A percentile compares a stretch with the other conserved stretches of the same genome.
Conservation (phyloP, 2,113 vertebrate species). For the Cryptomyrus ogoouensis region DNA sequence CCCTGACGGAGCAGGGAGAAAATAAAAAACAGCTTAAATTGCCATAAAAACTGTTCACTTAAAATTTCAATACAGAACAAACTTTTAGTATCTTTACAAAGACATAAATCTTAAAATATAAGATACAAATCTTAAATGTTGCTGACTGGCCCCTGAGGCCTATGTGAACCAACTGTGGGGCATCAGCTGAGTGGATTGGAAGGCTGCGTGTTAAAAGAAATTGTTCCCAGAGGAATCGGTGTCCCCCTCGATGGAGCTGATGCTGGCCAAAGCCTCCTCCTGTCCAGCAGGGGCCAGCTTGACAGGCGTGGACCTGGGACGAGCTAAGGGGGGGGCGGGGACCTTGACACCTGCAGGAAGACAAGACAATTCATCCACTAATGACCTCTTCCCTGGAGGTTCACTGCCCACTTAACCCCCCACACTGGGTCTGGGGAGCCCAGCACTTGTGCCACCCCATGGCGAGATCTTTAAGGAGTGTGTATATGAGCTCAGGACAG, state of each 20-base stretch:
- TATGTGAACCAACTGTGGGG: neutral
- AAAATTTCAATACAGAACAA: neutral
- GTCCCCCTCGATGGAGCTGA: constrained; percentile 41
- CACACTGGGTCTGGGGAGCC: neutral
- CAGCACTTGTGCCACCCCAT: neutral
- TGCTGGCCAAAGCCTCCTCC: constrained; percentile 39
- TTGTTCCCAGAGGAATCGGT: constrained; percentile 60
- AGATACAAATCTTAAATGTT: neutral
- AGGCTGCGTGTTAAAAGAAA: constrained; percentile 50
- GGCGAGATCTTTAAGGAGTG: neutral
- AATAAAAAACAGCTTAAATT: neutral
- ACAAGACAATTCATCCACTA: neutral
- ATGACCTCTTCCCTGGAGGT: neutral
- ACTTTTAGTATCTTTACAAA: neutral
- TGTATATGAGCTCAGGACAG: neutral
- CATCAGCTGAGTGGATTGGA: neutral
- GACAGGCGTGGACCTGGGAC: constrained; percentile 47
- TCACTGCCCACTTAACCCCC: neutral
- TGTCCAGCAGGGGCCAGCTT: constrained; percentile 41
- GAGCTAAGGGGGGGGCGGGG: neutral
- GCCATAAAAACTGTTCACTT: neutral
- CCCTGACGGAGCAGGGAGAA: neutral
- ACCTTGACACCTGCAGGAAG: constrained; percentile 44
- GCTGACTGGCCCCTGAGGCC: neutral
- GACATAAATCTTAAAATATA: neutral